These are phyloP conservation scores for Platorchestia sp. DNA, from an alignment of 1,140 invertebrate genomes.

Conservation along the genomic window DNA sequence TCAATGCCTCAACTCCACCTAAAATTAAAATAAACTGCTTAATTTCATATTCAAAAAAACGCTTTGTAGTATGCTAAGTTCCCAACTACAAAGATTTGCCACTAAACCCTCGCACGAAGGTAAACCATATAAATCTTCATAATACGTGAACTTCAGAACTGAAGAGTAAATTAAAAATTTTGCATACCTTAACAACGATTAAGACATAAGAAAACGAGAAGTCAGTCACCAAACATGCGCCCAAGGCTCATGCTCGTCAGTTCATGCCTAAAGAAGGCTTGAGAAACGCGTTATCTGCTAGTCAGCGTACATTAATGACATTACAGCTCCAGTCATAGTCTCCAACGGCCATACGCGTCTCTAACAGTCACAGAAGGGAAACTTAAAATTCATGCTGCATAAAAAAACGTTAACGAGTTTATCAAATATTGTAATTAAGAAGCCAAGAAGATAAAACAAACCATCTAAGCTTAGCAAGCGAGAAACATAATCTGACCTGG, in stretches of 20 bases:
- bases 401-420: background rate
- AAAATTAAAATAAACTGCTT: background rate
- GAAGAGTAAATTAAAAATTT: background rate
- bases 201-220: background rate
- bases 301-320: background rate
- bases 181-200: background rate
- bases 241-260: background rate
- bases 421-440: background rate
- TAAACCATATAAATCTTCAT: background rate
- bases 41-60: background rate
- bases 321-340: background rate
- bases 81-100: background rate
- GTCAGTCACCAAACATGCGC: background rate
- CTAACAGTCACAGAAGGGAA: background rate
- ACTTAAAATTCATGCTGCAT: background rate
- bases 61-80: background rate
- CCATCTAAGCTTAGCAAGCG: background rate
- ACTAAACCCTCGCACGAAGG: too few relatives aligned
- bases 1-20: background rate
- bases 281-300: too few relatives aligned
- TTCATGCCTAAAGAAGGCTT: background rate
- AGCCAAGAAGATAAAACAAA: background rate
- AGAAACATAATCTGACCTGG: conserved; percentile 54
- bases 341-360: background rate
- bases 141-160: background rate